Evolutionary conservation across 2,113 vertebrate species (phyloP), one percentile per base, ranked within the genome.

Genomic region (Centropristis striata): DNA sequence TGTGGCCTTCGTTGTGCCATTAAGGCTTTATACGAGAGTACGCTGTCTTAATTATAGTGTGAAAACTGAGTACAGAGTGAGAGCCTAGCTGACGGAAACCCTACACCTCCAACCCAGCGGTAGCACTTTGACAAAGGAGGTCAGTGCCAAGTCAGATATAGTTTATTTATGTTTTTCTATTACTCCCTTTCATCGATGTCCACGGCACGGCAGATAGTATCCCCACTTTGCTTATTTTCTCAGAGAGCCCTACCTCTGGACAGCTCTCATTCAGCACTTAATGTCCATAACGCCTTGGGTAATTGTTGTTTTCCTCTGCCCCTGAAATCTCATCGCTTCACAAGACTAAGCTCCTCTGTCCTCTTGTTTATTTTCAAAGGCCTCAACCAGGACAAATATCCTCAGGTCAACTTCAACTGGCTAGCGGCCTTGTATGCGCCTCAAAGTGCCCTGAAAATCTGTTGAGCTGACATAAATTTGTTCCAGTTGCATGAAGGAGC

Each of bases 351-450:
- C 88, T 75, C 75, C 90, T 91, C 90, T 91, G 90, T 91, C 89
- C 80, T 87, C 63, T 81, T 93, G 92, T 94, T 95, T 95, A 92
- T 94, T 94, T 94, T 94, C 86, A 91, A 90, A 93, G 90, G 83
- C 89, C 79, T 90, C 75, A 85, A 92, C 88, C 80, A 86, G 88
- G 90, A 94, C 92, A 94, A 93, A 93, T 89, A 92, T 74, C 90
- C 89, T 77, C 58, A 75, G 93, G 91, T 93, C 89, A 90, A 70
- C 84, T 87, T 93, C 75, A 85, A 89, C 83, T 61, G 87, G 87
- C 87, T 49, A 68, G 84, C 55, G 32, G 87, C 83, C 84, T 74
- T 88, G 82, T 89, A 89, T 68, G 72, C 75, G n/a, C 91, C 86
- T 89, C 80, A 78, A 86, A 83, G 87, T 90, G 86, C 82, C 80